Evolutionary conservation across 2,888 invertebrate species (phyloP), one percentile per base, ranked within the genome.

Genomic region (Cephus sareptanus): DNA sequence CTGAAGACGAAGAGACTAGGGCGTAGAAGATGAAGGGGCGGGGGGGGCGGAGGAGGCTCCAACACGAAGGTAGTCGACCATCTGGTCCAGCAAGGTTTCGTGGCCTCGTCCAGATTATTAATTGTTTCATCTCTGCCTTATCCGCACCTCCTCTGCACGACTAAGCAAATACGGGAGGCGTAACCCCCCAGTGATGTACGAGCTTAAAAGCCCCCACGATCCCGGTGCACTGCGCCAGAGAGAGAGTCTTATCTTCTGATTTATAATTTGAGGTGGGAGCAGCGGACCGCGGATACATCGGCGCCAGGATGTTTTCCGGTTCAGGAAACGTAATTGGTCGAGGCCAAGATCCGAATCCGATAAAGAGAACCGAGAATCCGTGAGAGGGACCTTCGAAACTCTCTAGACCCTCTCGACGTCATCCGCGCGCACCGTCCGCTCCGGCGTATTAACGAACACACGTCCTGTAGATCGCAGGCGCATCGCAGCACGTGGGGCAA

Each of bases 141-240:
- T 89, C 88, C 87, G 88, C 87, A 85, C 89, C 90, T 89, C 88
- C 86, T 85, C 83, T 83, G 89, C 89, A 89, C 89, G 89, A 90
- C 90, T 90, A 90, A 90, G 89, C 90, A 90, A 90, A 90, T 90
- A 90, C 90, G 82, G 87, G 89, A 89, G 90, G 90, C 90, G 90
- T 90, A 88, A 89, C 90, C 89, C 88, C 86, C 84, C 81, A 83
- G 86, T 90, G 90, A 90, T 90, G 89, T 90, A 90, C 88, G 90
- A 90, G 90, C 90, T 90, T 90, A 88, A 90, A 90, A 90, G 88
- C 88, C 86, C 83, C 83, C 86, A 84, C 87, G 86, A 89, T 84
- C 83, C 83, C 80, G 79, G 83, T 80, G 83, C 83, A 56, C 73
- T 74, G 75, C 76, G 37, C 74, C 35, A 12, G 80, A 79, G 80